Base-by-base conservation (phyloP, 2,888 invertebrate species). In the Metalampra italica region DNA sequence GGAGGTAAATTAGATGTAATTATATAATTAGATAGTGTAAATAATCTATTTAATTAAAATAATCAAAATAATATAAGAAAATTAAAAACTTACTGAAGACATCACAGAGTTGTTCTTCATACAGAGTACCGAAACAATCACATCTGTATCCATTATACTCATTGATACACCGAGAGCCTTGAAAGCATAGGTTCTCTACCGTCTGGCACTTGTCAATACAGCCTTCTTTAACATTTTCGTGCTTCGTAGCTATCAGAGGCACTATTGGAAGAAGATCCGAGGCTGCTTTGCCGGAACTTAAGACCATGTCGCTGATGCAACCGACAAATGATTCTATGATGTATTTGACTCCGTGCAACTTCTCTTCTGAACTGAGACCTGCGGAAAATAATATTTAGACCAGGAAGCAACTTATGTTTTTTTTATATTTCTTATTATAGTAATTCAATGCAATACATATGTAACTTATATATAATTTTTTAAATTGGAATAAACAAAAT, bases 261-360 rank as follows among this genome's bases (percentile, higher is more conserved):
- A 93, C 93, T 60, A 97, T 95, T 9, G 95, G 94, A 42, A 95
- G 78, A 32, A 96, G 90, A 76, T 95, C 95, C 43, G 95, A 95
- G 0, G 96, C 95, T 0, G 96, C 95, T 79, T 95, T 95, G 3
- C 96, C 96, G 1, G 96, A 95, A 76, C 95, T 95, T 29, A 97
- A 84, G 7, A 95, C 93, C 83, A 97, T 94, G 66, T 97, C 95
- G 66, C 95, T 93, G 62, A 97, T 96, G 72, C 97, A 97, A 2
- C 97, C 97, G 29, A 97, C 96, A 76, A 97, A 97, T 7, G 96
- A 96, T 84, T 96, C 96, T 63, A 97, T 97, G 52, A 97, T 96
- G 76, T 97, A 97, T 83, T 96, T 96, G 0, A 97, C 96, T 48
- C 96, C 96, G 73, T 97, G 95, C 29, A 96, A 90, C 74, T 94